Evolutionary conservation across 2,888 invertebrate species (phyloP), one percentile per base, ranked within the genome.

Genomic region (Zele albiditarsus): DNA sequence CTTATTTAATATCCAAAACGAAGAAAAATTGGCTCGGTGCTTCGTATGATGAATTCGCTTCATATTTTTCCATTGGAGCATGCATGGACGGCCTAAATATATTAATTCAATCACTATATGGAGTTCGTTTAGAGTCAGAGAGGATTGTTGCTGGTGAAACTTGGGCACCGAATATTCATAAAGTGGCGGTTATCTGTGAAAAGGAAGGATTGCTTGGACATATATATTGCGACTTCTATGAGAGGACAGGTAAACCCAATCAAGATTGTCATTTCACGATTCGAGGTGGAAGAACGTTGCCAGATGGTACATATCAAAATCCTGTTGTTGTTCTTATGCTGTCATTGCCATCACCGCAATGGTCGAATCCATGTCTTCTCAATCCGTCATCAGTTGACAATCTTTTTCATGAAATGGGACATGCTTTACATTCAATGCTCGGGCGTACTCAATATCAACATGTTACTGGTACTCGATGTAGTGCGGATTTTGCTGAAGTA

Each of bases 231-330:
- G 99, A 99, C 90, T 95, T 99, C 85, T 99, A 96, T 87, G 96
- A 97, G 89, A 91, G 98, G 71, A 90, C 92, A 28, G 95, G 95
- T n/a, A 99, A 99, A 90, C 96, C 97, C 5, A 95, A 96, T 89
- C 98, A 98, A 91, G 99, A 99, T 89, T 99, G 99, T 85, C 99
- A 99, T 90, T 99, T 98, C 90, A 99, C 99, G 0, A 98, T 99
- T 81, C 94, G 95, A 86, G 99, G 99, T 12, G 98, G 99, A 6
- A 95, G 96, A 88, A 89, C 92, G 75, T 88, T 95, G 76, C 87
- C 93, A 0, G 94, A 97, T 86, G 96, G 96, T 1, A 91, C 92
- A 20, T 98, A 98, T 86, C 97, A 95, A 93, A 92, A 93, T 85
- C 98, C 98, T 0, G 93, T 97, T 71, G 98, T 98, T 0, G 98